Evolutionary conservation across 2,888 invertebrate species (phyloP).

Genomic region (Biston betularia): DNA sequence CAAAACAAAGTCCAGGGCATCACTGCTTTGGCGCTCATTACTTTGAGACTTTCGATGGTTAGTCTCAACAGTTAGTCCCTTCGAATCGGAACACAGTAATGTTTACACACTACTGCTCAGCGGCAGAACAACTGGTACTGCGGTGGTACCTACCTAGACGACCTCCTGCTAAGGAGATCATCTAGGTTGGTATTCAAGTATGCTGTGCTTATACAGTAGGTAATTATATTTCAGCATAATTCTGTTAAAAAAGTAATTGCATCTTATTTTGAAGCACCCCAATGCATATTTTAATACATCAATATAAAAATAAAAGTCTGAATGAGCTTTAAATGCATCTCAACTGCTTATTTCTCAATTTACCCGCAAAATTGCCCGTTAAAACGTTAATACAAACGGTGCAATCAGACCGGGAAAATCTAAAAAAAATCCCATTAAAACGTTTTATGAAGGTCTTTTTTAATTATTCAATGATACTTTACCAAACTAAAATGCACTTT

Average conservation of each 20-base stretch:
- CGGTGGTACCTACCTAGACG: no score
- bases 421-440: slow-evolving; percentile 57
- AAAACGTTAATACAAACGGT: slow-evolving; percentile 44
- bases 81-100: no score
- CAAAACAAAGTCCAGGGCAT: no score
- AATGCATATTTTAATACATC: background rate
- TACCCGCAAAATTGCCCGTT: slow-evolving; percentile 41
- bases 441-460: slow-evolving; percentile 51
- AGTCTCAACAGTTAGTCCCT: no score
- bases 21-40: no score
- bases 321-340: slow-evolving; percentile 25
- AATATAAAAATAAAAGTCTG: slow-evolving; percentile 26
- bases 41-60: no score
- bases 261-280: background rate
- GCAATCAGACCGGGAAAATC: slow-evolving; percentile 51
- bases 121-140: no score
- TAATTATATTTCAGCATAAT: no score
- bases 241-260: background rate
- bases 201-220: no score
- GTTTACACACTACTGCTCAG: no score
- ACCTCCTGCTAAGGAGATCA: no score
- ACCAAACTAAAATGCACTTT: slow-evolving; percentile 22
- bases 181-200: no score
- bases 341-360: slow-evolving; percentile 39
- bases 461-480: slow-evolving; percentile 16